These are phyloP conservation scores for Bergia sp. DNA, from an alignment of 92 coral and sea anemone genomes.

Conservation along the genomic window DNA sequence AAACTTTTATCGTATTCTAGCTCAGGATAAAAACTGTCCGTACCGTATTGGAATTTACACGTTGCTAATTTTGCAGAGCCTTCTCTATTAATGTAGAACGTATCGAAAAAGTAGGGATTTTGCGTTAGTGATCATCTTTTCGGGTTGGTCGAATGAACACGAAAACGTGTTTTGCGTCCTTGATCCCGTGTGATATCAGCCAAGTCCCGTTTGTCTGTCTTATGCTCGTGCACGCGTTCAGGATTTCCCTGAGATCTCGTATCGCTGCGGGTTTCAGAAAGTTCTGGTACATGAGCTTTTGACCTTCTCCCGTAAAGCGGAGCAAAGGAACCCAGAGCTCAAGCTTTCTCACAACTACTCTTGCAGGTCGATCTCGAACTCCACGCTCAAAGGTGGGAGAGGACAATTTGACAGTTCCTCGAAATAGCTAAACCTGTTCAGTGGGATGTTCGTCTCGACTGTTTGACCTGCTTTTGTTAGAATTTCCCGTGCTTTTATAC, in stretches of 20 bases:
- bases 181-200: background rate
- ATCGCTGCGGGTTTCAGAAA: background rate
- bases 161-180: too few species aligned
- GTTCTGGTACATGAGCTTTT: background rate
- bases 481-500: too few species aligned
- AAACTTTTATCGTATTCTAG: too few species aligned
- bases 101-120: constrained; percentile 16
- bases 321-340: constrained; percentile 24
- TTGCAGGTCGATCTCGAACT: constrained; percentile 21
- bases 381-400: constrained; percentile 1
- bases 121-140: background rate
- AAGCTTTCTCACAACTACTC: constrained; percentile 10
- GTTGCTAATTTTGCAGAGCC: constrained; percentile 5
- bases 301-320: background rate
- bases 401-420: background rate
- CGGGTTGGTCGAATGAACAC: background rate
- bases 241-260: background rate
- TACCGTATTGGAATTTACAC: constrained; percentile 19
- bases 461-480: background rate
- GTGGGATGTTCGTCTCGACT: background rate
- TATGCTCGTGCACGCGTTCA: background rate
- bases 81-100: constrained; percentile 11
- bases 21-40: background rate
- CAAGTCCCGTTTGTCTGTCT: background rate
- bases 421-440: constrained; percentile 23